phyloP scores from a whole-genome alignment of 2,888 invertebrate species.

The Pammene fasciana region DNA sequence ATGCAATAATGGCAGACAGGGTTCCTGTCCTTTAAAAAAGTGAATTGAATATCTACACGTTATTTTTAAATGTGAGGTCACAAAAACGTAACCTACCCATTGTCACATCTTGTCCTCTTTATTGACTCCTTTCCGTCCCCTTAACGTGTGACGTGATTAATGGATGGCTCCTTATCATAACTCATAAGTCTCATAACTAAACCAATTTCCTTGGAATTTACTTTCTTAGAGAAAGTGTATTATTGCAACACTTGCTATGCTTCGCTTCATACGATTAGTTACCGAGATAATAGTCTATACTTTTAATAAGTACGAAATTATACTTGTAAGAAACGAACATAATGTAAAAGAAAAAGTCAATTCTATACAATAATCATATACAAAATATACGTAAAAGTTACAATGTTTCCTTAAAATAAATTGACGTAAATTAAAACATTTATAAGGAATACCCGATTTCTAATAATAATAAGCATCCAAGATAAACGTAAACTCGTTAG shows the following conservation, averaged over 20 bases:
- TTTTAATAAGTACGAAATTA: background rate
- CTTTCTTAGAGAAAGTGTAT: slow-evolving; percentile 30
- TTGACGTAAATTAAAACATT: background rate
- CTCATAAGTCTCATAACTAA: background rate
- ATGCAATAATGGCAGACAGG: no score
- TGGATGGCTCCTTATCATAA: background rate
- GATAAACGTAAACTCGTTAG: background rate
- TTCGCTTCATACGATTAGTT: slow-evolving; percentile 22
- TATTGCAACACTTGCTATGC: slow-evolving; percentile 32
- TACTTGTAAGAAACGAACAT: background rate
- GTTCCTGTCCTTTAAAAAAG: no score
- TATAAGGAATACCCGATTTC: background rate
- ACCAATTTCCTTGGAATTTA: slow-evolving; percentile 17
- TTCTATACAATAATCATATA: no score
- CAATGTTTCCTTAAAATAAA: background rate
- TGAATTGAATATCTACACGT: no score
- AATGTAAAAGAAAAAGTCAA: background rate
- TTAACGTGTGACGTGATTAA: no score
- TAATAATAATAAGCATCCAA: background rate
- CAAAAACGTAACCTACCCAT: no score
- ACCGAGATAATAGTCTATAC: background rate
- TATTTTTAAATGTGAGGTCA: no score
- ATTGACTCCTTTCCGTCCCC: no score
- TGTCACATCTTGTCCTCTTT: no score
- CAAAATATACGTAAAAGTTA: background rate